Base-by-base conservation (phyloP, 2,888 invertebrate species). In the Lamellibrachia satsuma region DNA sequence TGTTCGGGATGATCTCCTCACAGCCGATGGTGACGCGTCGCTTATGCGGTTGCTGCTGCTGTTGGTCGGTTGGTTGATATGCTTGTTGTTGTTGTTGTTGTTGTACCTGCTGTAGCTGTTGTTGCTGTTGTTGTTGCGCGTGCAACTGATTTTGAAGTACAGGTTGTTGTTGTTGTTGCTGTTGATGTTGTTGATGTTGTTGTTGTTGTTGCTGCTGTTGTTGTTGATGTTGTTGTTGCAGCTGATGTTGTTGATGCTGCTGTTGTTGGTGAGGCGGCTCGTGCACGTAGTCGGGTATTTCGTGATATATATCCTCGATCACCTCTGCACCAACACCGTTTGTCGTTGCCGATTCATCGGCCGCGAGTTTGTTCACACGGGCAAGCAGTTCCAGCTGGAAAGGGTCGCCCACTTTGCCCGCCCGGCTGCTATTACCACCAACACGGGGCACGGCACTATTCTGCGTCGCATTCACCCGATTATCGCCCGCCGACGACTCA, bases 1-100 rank as follows among this genome's bases (percentile, higher is more conserved):
- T 91, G n/a, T 60, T 91, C 27, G 93, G 93, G 22, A 93, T 92
- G 15, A 93, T 92, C 90, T 93, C 91, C 52, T 94, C 92, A 8
- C 51, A 39, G 9, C 93, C 93, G 27, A 94, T 93, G 9, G 93
- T 93, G 55, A 94, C 94, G 90, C 90, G 90, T 15, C 93, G 90
- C 55, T 92, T 60, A 9, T 60, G 52, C n/a, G 52, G 91, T 27
- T 27, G 91, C 22, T 91, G 91, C 27, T 91, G 91, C n/a, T 91
- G 91, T 22, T 91, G 91, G 55, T 55, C 55, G 55, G 55, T 9
- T 7, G 11, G 60, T 60, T 60, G 60, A 4, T 60, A 22, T 11
- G 11, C 15, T 52, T 91, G 91, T 55, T 9, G 91, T 91, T 91
- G 91, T 22, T 91, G 91, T 91, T 9, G 91, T 91, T 91, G 91